These are phyloP conservation scores for Myiagra hebetior DNA, from an alignment of 2,113 vertebrate genomes.

Conservation along the genomic window DNA sequence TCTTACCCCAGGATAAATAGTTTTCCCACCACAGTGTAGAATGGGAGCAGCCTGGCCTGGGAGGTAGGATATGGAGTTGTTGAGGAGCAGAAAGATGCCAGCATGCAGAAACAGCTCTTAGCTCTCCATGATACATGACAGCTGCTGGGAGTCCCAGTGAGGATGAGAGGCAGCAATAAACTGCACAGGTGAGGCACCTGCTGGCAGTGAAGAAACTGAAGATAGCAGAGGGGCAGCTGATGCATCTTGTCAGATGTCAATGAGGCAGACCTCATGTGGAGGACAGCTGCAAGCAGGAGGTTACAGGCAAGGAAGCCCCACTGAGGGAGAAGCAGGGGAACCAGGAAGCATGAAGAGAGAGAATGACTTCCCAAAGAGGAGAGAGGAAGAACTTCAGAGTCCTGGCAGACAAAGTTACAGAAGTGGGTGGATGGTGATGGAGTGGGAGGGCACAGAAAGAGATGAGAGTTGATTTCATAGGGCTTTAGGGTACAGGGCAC, in stretches of 20 bases:
- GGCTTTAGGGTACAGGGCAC: not conserved
- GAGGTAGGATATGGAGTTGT: not conserved
- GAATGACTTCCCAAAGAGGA: not conserved
- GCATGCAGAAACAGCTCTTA: not conserved
- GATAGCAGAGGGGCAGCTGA: not conserved
- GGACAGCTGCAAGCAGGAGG: not conserved
- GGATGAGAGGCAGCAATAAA: not conserved
- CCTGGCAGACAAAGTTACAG: not conserved
- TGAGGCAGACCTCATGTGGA: not conserved
- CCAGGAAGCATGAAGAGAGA: not conserved
- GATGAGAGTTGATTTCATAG: rapidly evolving
- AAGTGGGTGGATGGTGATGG: too few species aligned
- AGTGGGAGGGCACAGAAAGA: not conserved
- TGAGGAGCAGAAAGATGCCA: not conserved
- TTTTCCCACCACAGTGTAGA: not conserved
- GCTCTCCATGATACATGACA: not conserved
- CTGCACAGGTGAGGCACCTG: not conserved
- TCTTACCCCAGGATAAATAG: not conserved
- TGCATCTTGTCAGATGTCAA: rapidly evolving
- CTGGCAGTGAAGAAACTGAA: not conserved
- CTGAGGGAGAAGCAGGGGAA: not conserved
- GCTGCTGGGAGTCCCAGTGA: not conserved
- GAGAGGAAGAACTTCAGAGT: not conserved
- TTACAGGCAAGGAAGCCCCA: not conserved
- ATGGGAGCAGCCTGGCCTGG: not conserved